phyloP scores from a whole-genome alignment of 2,888 invertebrate species.

The Taenaris catops region DNA sequence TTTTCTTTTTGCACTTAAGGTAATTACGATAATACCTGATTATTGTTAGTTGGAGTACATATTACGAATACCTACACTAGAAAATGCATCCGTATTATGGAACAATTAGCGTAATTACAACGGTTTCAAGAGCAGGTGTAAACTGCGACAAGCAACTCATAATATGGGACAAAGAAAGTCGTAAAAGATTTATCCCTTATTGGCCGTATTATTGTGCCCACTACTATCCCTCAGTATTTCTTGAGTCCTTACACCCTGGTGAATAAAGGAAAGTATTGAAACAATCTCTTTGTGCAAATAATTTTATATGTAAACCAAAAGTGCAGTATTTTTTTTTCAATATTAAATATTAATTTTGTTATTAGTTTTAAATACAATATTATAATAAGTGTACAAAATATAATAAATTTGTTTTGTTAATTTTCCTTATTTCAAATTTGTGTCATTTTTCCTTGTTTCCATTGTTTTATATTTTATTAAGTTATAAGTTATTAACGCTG shows the following conservation, averaged over 20 bases:
- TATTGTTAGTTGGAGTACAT: slow-evolving; percentile 17
- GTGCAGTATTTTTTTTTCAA: too few species aligned
- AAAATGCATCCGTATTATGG: slow-evolving; percentile 27
- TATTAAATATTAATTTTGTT: too few species aligned
- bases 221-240: slow-evolving; percentile 42
- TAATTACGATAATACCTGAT: slow-evolving; percentile 9
- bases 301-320: too few species aligned
- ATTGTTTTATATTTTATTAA: too few species aligned
- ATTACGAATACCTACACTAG: slow-evolving; percentile 18
- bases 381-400: too few species aligned
- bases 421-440: too few species aligned
- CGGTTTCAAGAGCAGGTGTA: slow-evolving; percentile 72
- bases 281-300: too few species aligned
- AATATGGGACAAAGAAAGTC: slow-evolving; percentile 46
- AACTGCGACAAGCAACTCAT: slow-evolving; percentile 54
- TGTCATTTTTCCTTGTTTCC: too few species aligned
- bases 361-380: too few species aligned
- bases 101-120: slow-evolving; percentile 72
- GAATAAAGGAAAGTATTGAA: slow-evolving; percentile 43
- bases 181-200: slow-evolving; percentile 31
- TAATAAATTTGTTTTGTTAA: too few species aligned
- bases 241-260: slow-evolving; percentile 37
- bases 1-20: slow-evolving; percentile 1
- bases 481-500: too few species aligned
- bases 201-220: slow-evolving; percentile 35